Base-by-base conservation (phyloP, 2,113 vertebrate genomes). In the Odocoileus hemionus region DNA sequence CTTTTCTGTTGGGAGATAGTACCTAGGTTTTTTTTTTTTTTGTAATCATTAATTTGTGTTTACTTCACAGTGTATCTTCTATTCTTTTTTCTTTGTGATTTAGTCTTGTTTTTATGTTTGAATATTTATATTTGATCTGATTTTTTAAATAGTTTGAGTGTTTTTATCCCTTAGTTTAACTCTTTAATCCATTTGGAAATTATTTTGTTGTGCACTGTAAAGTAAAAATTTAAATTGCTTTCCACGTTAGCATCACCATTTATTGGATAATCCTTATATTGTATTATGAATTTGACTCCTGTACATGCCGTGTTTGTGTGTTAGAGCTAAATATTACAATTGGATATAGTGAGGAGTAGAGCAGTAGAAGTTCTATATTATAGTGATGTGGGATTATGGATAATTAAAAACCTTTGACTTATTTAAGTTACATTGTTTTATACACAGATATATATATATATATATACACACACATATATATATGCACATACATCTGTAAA, bases 331-430 rank as follows among this genome's bases (percentile, higher is more conserved):
- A 58, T 25, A 26, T 89, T 83, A 17, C 84, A 17, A 17, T 79
- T 54, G 16, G 5, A 6, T 94, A 23, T 57, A 60, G n/a, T 96
- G 33, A 45, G 33, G n/a, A 74, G 36, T 70, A 43, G 33, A 87
- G 21, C 17, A 60, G 9, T 64, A 60, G n/a, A 36, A 8, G 14
- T 60, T 25, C 19, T 82, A 6, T 92, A 17, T 79, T 60, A 60
- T 26, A 89, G 26, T 87, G 61, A 80, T 76, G 19, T 79, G 25
- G 30, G 19, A 78, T 86, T 95, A 39, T 79, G 33, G 36, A 16
- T 95, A 84, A 54, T 88, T 97, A 88, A 47, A 96, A 88, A 47
- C 67, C n/a, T 94, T 94, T 84, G 64, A 91, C 8, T 96, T 16
- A 54, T 74, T 96, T 92, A 90, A 94, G 30, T 89, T 96, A 74